phyloP scores from a whole-genome alignment of 2,888 invertebrate genomes.

The Pasiphila rectangulata region DNA sequence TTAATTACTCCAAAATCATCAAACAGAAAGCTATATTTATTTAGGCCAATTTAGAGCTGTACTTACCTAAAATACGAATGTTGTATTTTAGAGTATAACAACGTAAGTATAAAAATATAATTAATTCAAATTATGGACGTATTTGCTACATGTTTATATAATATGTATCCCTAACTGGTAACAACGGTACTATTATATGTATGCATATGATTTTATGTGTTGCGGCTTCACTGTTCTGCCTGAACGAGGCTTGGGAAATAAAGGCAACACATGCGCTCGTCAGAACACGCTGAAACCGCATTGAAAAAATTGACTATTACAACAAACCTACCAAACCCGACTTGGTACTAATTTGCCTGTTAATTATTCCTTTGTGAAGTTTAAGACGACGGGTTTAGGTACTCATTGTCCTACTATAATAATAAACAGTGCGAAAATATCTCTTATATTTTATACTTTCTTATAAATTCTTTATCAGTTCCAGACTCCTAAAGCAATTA shows the following conservation, averaged over 20 bases:
- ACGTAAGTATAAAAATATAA: slow-evolving; percentile 37
- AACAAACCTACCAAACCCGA: slow-evolving; percentile 23
- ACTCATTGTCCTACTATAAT: slow-evolving; percentile 44
- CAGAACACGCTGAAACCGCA: slow-evolving; percentile 20
- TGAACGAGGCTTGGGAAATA: slow-evolving; percentile 8
- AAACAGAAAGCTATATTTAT: slow-evolving; percentile 7
- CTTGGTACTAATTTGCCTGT: slow-evolving; percentile 13
- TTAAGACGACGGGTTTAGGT: slow-evolving; percentile 24
- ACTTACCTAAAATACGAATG: slow-evolving; percentile 12
- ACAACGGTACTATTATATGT: slow-evolving; percentile 60
- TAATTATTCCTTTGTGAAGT: slow-evolving; percentile 10
- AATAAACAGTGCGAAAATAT: slow-evolving; percentile 79
- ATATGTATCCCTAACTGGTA: slow-evolving; percentile 63
- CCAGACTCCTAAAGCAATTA: slow-evolving; percentile 80
- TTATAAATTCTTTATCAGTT: slow-evolving; percentile 77
- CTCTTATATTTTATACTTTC: slow-evolving; percentile 68
- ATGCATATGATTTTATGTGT: slow-evolving; percentile 33
- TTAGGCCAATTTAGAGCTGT: slow-evolving; percentile 26
- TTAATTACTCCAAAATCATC: slow-evolving; percentile 37
- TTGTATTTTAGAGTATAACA: slow-evolving; percentile 14
- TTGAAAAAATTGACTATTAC: slow-evolving; percentile 32
- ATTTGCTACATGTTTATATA: slow-evolving; percentile 28
- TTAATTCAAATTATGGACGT: slow-evolving; percentile 50
- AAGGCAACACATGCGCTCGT: slow-evolving; percentile 7
- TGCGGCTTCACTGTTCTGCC: slow-evolving; percentile 16